Conservation (phyloP, 2,888 invertebrate species). For the Apodemia duryi region DNA sequence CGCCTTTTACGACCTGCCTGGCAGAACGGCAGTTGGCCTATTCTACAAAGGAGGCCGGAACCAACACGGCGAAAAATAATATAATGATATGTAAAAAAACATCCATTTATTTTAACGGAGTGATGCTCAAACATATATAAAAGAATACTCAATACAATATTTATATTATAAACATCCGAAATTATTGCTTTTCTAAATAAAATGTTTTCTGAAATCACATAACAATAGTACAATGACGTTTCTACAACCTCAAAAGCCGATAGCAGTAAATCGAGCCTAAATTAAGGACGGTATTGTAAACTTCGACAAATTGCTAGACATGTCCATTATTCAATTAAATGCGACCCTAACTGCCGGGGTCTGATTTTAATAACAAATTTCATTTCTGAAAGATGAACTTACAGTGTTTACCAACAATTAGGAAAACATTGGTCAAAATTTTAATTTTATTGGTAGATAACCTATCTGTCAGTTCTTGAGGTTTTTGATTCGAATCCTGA, state of each 20-base stretch:
- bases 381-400: not conserved
- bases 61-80: no score
- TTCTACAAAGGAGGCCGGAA: no score
- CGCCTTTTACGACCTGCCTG: no score
- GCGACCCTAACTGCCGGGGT: not conserved
- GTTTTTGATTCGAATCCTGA: no score
- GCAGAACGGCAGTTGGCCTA: no score
- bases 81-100: no score
- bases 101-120: no score
- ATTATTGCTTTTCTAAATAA: not conserved
- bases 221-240: not conserved
- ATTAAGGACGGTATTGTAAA: conserved; percentile 11
- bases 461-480: no score
- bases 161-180: no score
- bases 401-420: not conserved
- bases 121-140: no score
- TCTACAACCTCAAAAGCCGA: conserved; percentile 1
- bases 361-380: conserved; percentile 12
- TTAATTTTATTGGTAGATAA: no score
- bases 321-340: conserved; percentile 11
- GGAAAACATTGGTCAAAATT: not conserved
- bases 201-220: not conserved
- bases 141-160: no score
- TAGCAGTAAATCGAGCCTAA: conserved; percentile 7
- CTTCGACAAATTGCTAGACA: conserved; percentile 15